phyloP scores from a whole-genome alignment of 2,888 invertebrate genomes.

The Sarcophaga carnaria region DNA sequence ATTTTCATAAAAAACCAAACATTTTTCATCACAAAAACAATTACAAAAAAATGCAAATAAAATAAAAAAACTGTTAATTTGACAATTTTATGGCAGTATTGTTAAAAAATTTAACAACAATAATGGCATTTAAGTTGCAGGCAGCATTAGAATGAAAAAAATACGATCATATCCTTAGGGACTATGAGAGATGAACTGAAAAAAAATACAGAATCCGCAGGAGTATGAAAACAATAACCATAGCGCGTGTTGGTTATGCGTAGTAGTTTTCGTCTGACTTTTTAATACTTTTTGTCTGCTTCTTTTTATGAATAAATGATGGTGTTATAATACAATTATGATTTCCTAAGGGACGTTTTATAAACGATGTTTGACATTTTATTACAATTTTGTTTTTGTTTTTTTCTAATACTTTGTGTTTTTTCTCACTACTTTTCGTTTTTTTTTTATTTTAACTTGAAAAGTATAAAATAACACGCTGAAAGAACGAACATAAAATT shows the following conservation, averaged over 20 bases:
- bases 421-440: not conserved
- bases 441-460: conserved; percentile 28
- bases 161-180: conserved; percentile 31
- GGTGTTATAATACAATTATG: conserved; percentile 70
- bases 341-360: conserved; percentile 71
- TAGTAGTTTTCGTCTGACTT: not conserved
- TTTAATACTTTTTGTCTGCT: not conserved
- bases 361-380: conserved; percentile 70
- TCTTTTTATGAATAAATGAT: conserved; percentile 26
- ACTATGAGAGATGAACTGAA: not conserved
- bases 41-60: not conserved
- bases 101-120: not conserved
- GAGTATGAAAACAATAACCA: not conserved
- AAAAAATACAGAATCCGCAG: not conserved
- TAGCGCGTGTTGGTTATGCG: conserved; percentile 1
- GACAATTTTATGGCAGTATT: conserved; percentile 29
- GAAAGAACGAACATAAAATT: conserved; percentile 62
- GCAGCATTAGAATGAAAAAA: conserved; percentile 2
- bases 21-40: not conserved
- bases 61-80: conserved; percentile 45
- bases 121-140: conserved; percentile 28
- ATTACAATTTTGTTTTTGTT: conserved; percentile 56
- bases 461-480: conserved; percentile 53
- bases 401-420: not conserved
- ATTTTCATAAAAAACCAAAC: not conserved